These are phyloP conservation scores for Dendrolimus kikuchii DNA, from an alignment of 1,140 invertebrate genomes.

Conservation along the genomic window DNA sequence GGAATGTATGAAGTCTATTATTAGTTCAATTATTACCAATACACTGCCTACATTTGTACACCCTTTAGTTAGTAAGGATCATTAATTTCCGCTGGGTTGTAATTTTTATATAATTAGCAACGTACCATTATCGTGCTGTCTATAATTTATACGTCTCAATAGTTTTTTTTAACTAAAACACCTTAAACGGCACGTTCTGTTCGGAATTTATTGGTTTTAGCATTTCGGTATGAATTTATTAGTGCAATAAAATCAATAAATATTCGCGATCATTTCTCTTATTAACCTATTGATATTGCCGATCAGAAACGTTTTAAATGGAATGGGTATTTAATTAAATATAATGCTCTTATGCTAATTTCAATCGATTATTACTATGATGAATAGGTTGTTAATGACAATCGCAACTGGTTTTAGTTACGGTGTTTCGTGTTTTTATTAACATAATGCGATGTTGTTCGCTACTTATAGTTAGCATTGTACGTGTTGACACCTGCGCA, in stretches of 20 bases:
- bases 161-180: slow-evolving; percentile 9
- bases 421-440: slow-evolving; percentile 36
- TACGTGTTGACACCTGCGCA: slow-evolving; percentile 34
- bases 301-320: too few relatives aligned
- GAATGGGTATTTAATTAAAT: too few relatives aligned
- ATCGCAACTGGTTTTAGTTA: slow-evolving; percentile 45
- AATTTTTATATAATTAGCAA: slow-evolving; percentile 15
- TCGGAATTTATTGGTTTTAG: background rate
- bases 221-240: too few relatives aligned
- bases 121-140: slow-evolving; percentile 6
- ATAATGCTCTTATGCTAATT: too few relatives aligned
- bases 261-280: too few relatives aligned
- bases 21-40: too few relatives aligned
- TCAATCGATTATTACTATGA: too few relatives aligned
- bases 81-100: slow-evolving; percentile 12
- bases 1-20: too few relatives aligned
- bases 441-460: slow-evolving; percentile 40
- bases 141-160: slow-evolving; percentile 10
- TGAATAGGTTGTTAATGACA: slow-evolving; percentile 13
- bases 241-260: too few relatives aligned
- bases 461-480: slow-evolving; percentile 46
- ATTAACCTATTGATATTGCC: too few relatives aligned
- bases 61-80: slow-evolving; percentile 8
- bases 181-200: slow-evolving; percentile 11
- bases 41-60: background rate